A percentile compares a stretch with the other conserved stretches of the same genome.
phyloP scores from a whole-genome alignment of 2,888 invertebrate species.

The Cactoblastis cactorum region DNA sequence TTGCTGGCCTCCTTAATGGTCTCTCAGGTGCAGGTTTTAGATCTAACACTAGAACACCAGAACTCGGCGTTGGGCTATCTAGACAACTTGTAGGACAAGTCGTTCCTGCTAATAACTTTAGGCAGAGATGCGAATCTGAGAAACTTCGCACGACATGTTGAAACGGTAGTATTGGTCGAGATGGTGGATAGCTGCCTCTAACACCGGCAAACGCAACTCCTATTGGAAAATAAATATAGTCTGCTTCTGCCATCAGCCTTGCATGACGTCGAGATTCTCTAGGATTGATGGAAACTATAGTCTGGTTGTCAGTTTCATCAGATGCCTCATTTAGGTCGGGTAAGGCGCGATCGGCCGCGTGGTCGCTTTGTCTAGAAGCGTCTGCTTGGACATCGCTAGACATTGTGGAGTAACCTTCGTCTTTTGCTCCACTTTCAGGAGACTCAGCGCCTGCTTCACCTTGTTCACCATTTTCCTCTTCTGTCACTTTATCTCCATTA shows the following conservation, averaged over 20 bases:
- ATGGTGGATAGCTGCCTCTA: constrained; percentile 87
- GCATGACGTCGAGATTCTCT: constrained; percentile 74
- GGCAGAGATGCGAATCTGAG: constrained; percentile 86
- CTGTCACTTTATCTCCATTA: constrained; percentile 54
- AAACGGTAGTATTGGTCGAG: constrained; percentile 83
- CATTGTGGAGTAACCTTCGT: constrained; percentile 92
- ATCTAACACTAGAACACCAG: constrained; percentile 81
- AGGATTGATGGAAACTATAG: constrained; percentile 72
- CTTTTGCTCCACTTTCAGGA: constrained; percentile 87
- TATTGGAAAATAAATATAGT: constrained; percentile 84
- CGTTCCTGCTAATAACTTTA: constrained; percentile 82
- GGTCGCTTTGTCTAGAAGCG: constrained; percentile 80
- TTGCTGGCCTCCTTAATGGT: constrained; percentile 79
- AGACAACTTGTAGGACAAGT: constrained; percentile 75
- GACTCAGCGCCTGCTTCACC: constrained; percentile 86
- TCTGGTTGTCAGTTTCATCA: constrained; percentile 83
- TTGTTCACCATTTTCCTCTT: constrained; percentile 73
- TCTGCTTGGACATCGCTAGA: constrained; percentile 89
- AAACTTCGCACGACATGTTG: constrained; percentile 87
- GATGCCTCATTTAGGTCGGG: constrained; percentile 87
- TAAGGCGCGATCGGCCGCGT: constrained; percentile 77
- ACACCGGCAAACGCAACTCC: constrained; percentile 81
- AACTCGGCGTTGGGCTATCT: constrained; percentile 80
- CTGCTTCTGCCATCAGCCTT: constrained; percentile 80
- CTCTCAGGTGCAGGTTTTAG: constrained; percentile 78